These are phyloP conservation scores for Labeo rohita DNA, from an alignment of 2,113 vertebrate species.

Conservation along the genomic window DNA sequence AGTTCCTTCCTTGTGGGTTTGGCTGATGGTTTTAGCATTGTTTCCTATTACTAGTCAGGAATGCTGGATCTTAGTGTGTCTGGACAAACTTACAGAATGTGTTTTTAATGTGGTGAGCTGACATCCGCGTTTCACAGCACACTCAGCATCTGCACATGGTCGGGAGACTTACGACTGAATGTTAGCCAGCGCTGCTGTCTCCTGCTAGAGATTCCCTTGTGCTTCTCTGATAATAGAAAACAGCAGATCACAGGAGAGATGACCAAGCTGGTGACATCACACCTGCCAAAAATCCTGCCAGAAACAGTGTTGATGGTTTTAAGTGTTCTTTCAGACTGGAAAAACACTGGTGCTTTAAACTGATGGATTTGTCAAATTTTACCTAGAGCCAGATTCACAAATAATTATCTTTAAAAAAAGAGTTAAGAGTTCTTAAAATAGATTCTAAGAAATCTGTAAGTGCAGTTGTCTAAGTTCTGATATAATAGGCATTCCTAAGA, in stretches of 20 bases:
- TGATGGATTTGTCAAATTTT: background rate
- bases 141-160: constrained; percentile 6
- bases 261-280: background rate
- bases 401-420: too few relatives aligned
- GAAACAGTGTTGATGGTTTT: background rate
- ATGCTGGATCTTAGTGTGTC: background rate
- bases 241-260: background rate
- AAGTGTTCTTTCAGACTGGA: background rate
- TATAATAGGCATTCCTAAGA: too few relatives aligned
- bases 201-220: background rate
- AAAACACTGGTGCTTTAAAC: background rate
- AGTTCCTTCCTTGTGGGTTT: background rate
- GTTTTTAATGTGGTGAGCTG: background rate
- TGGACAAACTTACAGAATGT: background rate
- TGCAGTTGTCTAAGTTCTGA: too few relatives aligned
- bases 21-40: background rate
- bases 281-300: background rate
- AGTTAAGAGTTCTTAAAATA: too few relatives aligned
- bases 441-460: too few relatives aligned
- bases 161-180: background rate
- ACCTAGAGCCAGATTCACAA: background rate
- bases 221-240: constrained; percentile 25
- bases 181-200: background rate
- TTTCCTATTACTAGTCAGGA: background rate
- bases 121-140: background rate